Conservation (phyloP, 2,888 invertebrate genomes). For the Blomia tropicalis region DNA sequence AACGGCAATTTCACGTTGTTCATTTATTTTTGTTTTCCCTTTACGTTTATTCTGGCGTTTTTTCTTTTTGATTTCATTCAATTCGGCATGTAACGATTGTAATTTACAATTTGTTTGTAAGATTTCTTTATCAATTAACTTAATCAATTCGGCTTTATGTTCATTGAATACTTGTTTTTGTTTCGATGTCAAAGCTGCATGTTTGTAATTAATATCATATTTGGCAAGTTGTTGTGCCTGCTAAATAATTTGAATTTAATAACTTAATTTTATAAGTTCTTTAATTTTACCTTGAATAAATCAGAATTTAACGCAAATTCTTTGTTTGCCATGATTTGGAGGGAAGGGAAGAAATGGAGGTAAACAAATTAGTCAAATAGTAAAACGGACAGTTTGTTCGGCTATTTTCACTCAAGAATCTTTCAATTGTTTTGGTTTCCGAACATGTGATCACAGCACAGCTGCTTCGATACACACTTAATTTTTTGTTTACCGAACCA, state of each 20-base stretch:
- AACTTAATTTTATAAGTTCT: not conserved
- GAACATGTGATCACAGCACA: no score
- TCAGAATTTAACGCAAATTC: not conserved
- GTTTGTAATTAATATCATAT: not conserved
- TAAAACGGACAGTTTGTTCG: no score
- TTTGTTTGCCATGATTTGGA: not conserved
- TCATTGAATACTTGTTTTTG: not conserved
- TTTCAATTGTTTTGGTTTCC: no score
- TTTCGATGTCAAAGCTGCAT: not conserved
- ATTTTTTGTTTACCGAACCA: no score
- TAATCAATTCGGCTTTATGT: not conserved
- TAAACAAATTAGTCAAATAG: not conserved
- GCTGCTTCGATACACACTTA: no score
- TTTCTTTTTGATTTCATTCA: not conserved
- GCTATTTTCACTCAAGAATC: no score
- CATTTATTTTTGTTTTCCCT: no score
- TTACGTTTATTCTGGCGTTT: no score
- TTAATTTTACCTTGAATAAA: not conserved
- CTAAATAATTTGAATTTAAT: not conserved
- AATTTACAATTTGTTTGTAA: not conserved
- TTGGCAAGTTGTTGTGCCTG: not conserved
- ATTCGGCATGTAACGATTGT: not conserved
- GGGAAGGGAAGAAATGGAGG: not conserved
- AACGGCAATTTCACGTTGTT: not conserved
- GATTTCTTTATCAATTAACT: constrained; percentile 2